Evolutionary conservation across 2,888 invertebrate species (phyloP).

Genomic region (Amblyteles armatorius): DNA sequence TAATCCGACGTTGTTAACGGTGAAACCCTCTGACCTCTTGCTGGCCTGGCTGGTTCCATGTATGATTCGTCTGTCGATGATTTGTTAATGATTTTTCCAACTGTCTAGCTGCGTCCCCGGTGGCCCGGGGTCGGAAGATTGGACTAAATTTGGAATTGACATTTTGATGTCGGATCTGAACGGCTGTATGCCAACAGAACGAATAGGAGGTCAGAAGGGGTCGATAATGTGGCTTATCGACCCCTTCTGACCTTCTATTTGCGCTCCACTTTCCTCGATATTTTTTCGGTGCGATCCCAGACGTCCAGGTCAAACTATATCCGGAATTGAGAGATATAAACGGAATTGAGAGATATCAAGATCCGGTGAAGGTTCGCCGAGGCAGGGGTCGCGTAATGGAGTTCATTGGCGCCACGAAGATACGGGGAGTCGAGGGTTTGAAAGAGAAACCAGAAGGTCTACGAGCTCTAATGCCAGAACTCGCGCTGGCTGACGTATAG

Average conservation of each 20-base stretch:
- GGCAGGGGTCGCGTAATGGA: slow-evolving; percentile 23
- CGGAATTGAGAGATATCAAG: slow-evolving; percentile 28
- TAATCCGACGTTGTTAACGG: background rate
- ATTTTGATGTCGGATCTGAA: background rate
- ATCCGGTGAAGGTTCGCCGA: slow-evolving; percentile 7
- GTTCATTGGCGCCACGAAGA: slow-evolving; percentile 27
- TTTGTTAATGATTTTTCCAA: background rate
- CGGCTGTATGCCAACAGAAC: slow-evolving; percentile 13
- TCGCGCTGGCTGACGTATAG: slow-evolving; percentile 18
- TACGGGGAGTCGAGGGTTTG: slow-evolving; percentile 21
- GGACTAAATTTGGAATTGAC: background rate
- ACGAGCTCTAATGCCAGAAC: slow-evolving; percentile 33
- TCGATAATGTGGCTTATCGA: no score
- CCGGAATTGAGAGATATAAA: slow-evolving; percentile 34
- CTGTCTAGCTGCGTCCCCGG: no score
- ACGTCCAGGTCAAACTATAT: slow-evolving; percentile 20
- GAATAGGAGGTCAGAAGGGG: no score
- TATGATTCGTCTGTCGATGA: background rate
- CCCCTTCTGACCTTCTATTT: background rate
- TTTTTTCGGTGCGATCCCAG: background rate
- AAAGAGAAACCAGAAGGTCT: slow-evolving; percentile 54
- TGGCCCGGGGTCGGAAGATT: background rate
- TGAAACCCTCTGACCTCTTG: slow-evolving; percentile 17
- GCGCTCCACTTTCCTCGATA: background rate
- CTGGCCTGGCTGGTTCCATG: background rate